These are phyloP conservation scores for Rissa tridactyla DNA, from an alignment of 2,113 vertebrate species.

Conservation along the genomic window DNA sequence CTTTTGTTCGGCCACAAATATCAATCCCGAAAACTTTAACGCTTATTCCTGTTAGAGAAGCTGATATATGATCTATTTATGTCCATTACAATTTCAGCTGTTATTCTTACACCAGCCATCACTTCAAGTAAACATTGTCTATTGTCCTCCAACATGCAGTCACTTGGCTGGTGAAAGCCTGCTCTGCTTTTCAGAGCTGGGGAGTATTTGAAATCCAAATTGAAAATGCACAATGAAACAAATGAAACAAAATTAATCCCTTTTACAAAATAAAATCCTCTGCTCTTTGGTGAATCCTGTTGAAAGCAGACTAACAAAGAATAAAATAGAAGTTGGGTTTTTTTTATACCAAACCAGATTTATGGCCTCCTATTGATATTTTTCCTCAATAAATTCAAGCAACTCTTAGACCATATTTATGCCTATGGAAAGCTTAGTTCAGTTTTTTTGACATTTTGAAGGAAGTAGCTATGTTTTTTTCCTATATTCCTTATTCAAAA, in stretches of 20 bases:
- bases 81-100: background rate
- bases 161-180: background rate
- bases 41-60: background rate
- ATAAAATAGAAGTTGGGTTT: background rate
- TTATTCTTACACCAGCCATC: background rate
- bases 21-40: background rate
- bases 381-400: background rate
- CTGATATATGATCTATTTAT: background rate
- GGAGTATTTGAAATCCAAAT: background rate
- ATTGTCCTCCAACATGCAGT: fast-evolving
- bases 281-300: background rate
- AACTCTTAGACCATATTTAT: background rate
- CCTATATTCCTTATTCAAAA: background rate
- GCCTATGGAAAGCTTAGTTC: background rate
- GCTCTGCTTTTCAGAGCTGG: background rate
- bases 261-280: background rate
- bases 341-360: background rate
- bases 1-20: background rate
- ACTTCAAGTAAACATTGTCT: background rate
- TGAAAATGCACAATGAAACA: background rate
- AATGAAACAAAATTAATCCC: background rate
- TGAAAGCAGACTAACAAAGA: background rate
- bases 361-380: background rate
- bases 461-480: background rate
- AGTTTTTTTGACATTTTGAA: background rate